These are phyloP conservation scores for Danio albolineatus DNA, from an alignment of 2,797 vertebrate genomes.

Conservation along the genomic window DNA sequence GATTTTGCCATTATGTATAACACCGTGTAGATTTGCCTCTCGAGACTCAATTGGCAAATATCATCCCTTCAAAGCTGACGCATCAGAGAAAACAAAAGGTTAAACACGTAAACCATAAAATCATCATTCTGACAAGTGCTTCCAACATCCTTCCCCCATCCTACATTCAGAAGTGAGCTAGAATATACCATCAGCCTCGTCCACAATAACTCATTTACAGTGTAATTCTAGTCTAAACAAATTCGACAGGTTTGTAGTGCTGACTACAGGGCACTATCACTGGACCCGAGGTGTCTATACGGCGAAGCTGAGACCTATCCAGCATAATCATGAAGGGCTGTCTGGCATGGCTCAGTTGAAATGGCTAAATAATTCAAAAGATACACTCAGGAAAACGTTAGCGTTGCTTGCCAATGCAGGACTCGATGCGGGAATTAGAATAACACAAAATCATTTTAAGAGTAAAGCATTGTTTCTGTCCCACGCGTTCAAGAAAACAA, in stretches of 20 bases:
- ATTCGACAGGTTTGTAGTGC: background rate
- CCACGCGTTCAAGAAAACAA: no score
- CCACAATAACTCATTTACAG: background rate
- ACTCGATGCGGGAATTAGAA: background rate
- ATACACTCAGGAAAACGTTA: background rate
- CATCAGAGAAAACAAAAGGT: conserved; percentile 62
- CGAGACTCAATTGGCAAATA: conserved; percentile 43
- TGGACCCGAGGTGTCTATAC: background rate
- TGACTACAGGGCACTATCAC: background rate
- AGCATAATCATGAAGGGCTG: conserved; percentile 13
- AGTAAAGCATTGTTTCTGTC: background rate
- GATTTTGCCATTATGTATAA: conserved; percentile 69
- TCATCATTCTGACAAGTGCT: conserved; percentile 60
- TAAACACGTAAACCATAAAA: conserved; percentile 66
- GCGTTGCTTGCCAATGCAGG: background rate
- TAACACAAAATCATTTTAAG: background rate
- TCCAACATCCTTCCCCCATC: conserved; percentile 19
- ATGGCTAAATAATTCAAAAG: background rate
- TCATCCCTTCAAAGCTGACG: conserved; percentile 38
- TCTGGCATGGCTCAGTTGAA: background rate
- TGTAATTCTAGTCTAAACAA: background rate
- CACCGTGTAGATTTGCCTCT: conserved; percentile 67
- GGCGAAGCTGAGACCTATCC: background rate
- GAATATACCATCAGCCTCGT: background rate
- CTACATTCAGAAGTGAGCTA: background rate